Evolutionary conservation across 2,113 vertebrate genomes (phyloP), one percentile per base, ranked within the genome.

Genomic region (Balaenoptera acutorostrata): DNA sequence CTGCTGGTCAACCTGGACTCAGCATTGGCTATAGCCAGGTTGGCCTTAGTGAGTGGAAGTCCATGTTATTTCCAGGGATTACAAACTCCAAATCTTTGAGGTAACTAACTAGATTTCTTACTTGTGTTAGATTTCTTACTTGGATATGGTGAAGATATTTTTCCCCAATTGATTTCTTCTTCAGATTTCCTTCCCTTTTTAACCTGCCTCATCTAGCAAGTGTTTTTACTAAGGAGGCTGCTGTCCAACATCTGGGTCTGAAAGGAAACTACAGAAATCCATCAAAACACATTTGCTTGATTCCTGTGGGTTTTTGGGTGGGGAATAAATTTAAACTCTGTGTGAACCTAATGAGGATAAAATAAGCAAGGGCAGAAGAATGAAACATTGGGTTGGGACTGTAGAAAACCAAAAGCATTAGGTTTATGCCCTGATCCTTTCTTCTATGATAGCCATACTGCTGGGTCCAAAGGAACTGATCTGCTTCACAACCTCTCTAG

Each of bases 311-410:
- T 84, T 97, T 97, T 87, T 27, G 95, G 90, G 61, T 96, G 78
- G 88, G 63, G 95, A 97, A 98, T 96, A 95, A 88, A 90, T 93
- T 93, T 96, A 98, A 98, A 96, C 94, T 96, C 85, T 98, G 61
- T 68, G 74, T 98, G 95, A 98, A 96, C 97, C 93, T 96, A 97
- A 96, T 80, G 68, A 95, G 85, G 33, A 71, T 97, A 94, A 98
- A 97, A 96, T 96, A 96, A 97, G 61, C 33, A 84, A 96, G 90
- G 64, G 55, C 20, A 93, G 72, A 95, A 72, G 84, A 91, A 94
- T 74, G 31, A 96, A 97, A 83, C 55, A 49, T 96, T 97, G 81
- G 59, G 52, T 94, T 95, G 69, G 74, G 78, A 94, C 74, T 89
- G 61, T 23, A 90, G 41, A 77, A 96, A 98, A 90, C 52, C 95